Percentiles rank a stretch among this genome's conserved stretches.
Conservation (phyloP, 53 echinoderm and acorn worm species). For the Glandiceps talaboti region DNA sequence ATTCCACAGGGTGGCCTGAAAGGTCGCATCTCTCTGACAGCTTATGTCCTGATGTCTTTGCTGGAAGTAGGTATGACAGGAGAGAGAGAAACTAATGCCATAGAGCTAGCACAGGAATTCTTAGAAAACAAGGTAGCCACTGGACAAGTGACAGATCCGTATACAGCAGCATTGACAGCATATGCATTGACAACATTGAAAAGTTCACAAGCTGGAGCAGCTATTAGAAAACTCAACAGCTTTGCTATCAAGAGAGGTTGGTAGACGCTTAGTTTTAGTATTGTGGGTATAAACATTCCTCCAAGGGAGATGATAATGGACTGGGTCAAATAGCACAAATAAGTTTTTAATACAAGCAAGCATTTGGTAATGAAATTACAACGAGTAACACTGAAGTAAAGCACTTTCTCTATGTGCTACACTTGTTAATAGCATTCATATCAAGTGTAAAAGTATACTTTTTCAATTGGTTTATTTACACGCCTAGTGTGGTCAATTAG, state of each 20-base stretch:
- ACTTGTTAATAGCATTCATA: too few relatives aligned
- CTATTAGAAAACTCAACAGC: slow-evolving; percentile 44
- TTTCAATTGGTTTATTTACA: too few relatives aligned
- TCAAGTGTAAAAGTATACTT: too few relatives aligned
- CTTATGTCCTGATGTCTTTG: slow-evolving; percentile 85
- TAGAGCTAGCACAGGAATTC: slow-evolving; percentile 69
- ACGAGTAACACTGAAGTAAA: too few relatives aligned
- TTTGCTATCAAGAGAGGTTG: slow-evolving; percentile 60
- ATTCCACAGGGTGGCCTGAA: slow-evolving; percentile 72
- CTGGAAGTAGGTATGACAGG: slow-evolving; percentile 68
- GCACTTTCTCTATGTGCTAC: too few relatives aligned
- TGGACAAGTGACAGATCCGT: slow-evolving; percentile 44
- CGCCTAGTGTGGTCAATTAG: too few relatives aligned
- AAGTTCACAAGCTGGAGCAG: slow-evolving; percentile 45
- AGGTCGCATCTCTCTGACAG: slow-evolving; percentile 82
- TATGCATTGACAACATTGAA: slow-evolving; percentile 66
- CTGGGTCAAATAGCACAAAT: too few relatives aligned
- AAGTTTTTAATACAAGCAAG: too few relatives aligned
- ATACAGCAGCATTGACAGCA: slow-evolving; percentile 84
- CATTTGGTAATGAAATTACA: too few relatives aligned
- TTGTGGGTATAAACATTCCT: too few relatives aligned
- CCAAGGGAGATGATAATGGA: too few relatives aligned
- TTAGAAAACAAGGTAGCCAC: slow-evolving; percentile 60
- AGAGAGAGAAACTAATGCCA: slow-evolving; percentile 40
- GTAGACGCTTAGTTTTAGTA: too few relatives aligned